phyloP scores from a whole-genome alignment of 2,113 vertebrate genomes.

The Grammomys surdaster region DNA sequence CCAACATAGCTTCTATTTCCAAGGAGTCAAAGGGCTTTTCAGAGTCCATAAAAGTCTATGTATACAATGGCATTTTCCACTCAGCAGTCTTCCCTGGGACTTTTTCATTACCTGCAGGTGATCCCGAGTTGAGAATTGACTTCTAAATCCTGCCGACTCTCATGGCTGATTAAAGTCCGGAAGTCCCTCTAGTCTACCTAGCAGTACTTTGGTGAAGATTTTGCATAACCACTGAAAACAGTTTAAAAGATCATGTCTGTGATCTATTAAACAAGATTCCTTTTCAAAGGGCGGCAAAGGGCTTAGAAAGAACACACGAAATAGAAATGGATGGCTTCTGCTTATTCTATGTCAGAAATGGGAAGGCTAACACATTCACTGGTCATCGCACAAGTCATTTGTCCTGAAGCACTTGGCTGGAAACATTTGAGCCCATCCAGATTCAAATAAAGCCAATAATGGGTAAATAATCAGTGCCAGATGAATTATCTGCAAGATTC shows the following conservation, averaged over 20 bases:
- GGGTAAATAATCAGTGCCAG: constrained; percentile 84
- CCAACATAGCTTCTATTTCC: constrained; percentile 81
- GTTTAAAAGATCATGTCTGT: constrained; percentile 88
- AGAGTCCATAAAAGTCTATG: constrained; percentile 83
- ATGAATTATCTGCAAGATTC: constrained; percentile 83
- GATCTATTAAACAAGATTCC: constrained; percentile 86
- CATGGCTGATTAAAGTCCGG: constrained; percentile 87
- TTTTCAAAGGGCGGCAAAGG: constrained; percentile 86
- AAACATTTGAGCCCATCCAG: constrained; percentile 85
- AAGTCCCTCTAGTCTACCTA: constrained; percentile 85
- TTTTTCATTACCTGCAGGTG: constrained; percentile 85
- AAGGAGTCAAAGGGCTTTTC: constrained; percentile 83
- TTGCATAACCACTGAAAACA: constrained; percentile 88
- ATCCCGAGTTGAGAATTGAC: constrained; percentile 86
- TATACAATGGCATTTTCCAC: constrained; percentile 82
- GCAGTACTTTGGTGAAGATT: constrained; percentile 86
- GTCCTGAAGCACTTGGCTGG: constrained; percentile 84
- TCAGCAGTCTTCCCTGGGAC: constrained; percentile 83
- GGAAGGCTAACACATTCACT: constrained; percentile 84
- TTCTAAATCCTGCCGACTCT: constrained; percentile 86
- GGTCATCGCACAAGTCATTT: constrained; percentile 87
- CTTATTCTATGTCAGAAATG: constrained; percentile 83
- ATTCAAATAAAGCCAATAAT: constrained; percentile 84
- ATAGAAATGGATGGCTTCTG: constrained; percentile 84
- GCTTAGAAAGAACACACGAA: constrained; percentile 87